Percentiles rank a stretch among this genome's conserved stretches.
Conservation (phyloP, 1,140 invertebrate species). For the Marisa cornuarietis region DNA sequence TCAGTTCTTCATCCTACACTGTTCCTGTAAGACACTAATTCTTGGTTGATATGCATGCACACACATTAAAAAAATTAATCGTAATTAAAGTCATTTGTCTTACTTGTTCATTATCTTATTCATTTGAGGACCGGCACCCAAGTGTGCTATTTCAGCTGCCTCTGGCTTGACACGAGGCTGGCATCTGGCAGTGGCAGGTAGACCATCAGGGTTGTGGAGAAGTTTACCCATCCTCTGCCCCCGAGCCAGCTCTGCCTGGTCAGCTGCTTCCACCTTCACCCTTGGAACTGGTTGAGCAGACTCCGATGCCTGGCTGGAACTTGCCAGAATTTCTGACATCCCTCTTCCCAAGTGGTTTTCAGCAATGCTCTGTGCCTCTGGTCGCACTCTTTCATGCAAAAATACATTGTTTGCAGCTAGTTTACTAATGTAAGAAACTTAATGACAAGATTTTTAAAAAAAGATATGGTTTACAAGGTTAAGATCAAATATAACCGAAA, state of each 20-base stretch:
- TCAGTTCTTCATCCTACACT: too few species aligned
- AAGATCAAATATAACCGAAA: too few species aligned
- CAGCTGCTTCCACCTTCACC: constrained; percentile 55
- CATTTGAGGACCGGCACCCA: constrained; percentile 50
- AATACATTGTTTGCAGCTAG: too few species aligned
- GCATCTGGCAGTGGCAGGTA: constrained; percentile 31
- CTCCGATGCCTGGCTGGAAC: constrained; percentile 43
- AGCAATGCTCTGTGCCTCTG: constrained; percentile 50
- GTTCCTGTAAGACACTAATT: too few species aligned
- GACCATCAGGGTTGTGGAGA: constrained; percentile 36
- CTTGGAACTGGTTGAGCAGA: constrained; percentile 47
- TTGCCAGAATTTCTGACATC: constrained; percentile 45
- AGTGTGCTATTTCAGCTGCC: constrained; percentile 44
- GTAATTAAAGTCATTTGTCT: not conserved
- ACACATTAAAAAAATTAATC: too few species aligned
- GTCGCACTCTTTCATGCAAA: constrained; percentile 42
- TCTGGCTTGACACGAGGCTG: constrained; percentile 48
- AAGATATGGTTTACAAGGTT: too few species aligned
- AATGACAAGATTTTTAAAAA: too few species aligned
- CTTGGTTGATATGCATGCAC: too few species aligned
- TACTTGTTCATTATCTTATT: constrained; percentile 37
- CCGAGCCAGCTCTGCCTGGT: constrained; percentile 46
- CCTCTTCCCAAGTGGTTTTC: constrained; percentile 47
- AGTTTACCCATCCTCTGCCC: constrained; percentile 48
- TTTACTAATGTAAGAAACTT: too few species aligned